Evolutionary conservation across 2,888 invertebrate genomes (phyloP).

Genomic region (Nesidiocoris tenuis): DNA sequence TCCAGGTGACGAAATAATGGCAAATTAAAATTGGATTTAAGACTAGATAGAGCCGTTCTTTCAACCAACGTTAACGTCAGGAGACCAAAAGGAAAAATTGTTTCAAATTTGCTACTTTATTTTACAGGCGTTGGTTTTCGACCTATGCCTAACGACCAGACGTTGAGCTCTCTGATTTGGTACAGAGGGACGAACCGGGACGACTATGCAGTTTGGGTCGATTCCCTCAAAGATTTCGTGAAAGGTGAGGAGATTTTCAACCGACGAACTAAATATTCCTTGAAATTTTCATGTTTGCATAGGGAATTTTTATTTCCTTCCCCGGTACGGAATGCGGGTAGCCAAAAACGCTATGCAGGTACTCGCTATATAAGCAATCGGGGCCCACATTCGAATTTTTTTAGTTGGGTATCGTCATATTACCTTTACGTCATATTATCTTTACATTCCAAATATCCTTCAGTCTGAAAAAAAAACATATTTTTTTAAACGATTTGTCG

Average conservation of each 20-base stretch:
- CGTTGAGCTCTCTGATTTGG: constrained; percentile 93
- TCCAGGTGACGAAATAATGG: constrained; percentile 61
- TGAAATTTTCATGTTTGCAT: neutral
- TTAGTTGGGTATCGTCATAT: too few species aligned
- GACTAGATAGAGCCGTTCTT: neutral
- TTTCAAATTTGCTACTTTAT: neutral
- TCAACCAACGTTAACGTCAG: neutral
- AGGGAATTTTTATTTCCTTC: too few species aligned
- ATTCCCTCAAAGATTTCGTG: constrained; percentile 72
- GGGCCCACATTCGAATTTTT: too few species aligned
- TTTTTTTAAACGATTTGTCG: too few species aligned
- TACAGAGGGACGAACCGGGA: constrained; percentile 78
- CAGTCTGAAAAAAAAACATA: too few species aligned
- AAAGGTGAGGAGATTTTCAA: constrained; percentile 50
- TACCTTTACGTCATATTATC: neutral
- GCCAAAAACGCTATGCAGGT: too few species aligned
- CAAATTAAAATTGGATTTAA: constrained; percentile 2
- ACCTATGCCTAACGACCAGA: constrained; percentile 80
- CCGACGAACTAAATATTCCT: neutral
- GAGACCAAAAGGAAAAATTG: too few species aligned
- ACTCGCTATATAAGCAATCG: too few species aligned
- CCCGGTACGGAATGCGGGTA: too few species aligned
- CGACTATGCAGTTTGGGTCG: constrained; percentile 77
- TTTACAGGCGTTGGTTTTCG: constrained; percentile 65
- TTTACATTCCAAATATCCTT: too few species aligned